Evolutionary conservation across 2,888 invertebrate genomes (phyloP).

Genomic region (Hecatera dysodea): DNA sequence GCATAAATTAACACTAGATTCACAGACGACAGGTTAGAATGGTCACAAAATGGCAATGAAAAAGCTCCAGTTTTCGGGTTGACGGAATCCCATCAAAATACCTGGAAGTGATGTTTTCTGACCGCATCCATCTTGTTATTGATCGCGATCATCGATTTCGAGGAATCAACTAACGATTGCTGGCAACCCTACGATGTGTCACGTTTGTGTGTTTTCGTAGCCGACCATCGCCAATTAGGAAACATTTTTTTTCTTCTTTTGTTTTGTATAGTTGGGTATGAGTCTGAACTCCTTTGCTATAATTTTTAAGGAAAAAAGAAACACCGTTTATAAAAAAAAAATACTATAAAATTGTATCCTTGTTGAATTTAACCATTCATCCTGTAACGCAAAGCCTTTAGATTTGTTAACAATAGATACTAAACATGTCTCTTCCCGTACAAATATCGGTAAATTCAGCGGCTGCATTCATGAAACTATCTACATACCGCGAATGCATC

Average conservation of each 20-base stretch:
- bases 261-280: constrained; percentile 9
- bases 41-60: constrained; percentile 62
- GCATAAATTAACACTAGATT: constrained; percentile 80
- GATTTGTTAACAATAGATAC: constrained; percentile 57
- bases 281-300: background rate
- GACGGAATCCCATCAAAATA: constrained; percentile 77
- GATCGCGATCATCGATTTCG: constrained; percentile 70
- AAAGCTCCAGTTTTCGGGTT: constrained; percentile 64
- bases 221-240: constrained; percentile 55
- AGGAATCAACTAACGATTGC: constrained; percentile 71
- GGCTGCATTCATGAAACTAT: constrained; percentile 54
- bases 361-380: constrained; percentile 1
- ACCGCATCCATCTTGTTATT: constrained; percentile 63
- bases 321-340: too few species aligned
- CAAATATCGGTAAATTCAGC: constrained; percentile 60
- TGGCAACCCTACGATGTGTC: constrained; percentile 61
- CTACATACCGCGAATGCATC: constrained; percentile 55
- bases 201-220: constrained; percentile 55
- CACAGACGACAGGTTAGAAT: constrained; percentile 76
- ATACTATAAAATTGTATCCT: too few species aligned
- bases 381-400: constrained; percentile 16
- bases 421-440: constrained; percentile 47
- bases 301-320: background rate
- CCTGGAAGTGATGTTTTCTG: constrained; percentile 73
- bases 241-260: constrained; percentile 32